Evolutionary conservation across 2,797 vertebrate species (phyloP), one percentile per base, ranked within the genome.

Genomic region (Calcarius lapponicus): DNA sequence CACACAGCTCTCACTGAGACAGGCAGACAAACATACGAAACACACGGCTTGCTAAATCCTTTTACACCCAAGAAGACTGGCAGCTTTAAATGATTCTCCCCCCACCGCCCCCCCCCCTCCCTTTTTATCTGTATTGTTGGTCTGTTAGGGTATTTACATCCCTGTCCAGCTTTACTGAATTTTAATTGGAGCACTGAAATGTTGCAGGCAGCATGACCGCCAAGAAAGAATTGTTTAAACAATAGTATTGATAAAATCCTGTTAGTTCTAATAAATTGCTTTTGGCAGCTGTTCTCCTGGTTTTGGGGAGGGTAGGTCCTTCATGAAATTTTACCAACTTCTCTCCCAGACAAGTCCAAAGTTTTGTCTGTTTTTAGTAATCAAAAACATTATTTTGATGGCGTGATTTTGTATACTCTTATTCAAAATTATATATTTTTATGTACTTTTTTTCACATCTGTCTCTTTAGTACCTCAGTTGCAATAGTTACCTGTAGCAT

Each of bases 31-130:
- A 72, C 34, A 31, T 54, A 84, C 47, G 54, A 87, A 60, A 21
- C 62, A 75, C 32, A 32, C 34, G 89, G 54, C 47, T 82, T 92
- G 71, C 58, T 48, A 93, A 85, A 89, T 89, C 72, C 47, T 65
- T 91, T 92, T 80, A 82, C 28, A 24, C 43, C 9, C 71, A 80
- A 80, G 42, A 85, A 81, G 71, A 75, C 2, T 90, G 75, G 40
- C 54, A 91, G 66, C 54, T 85, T 85, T 51, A 81, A 95, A 86
- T 14, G 1, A 17, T 28, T 71, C n/a, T 15, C 13, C 40, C 6
- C 1, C 8, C 5, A 14, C 1, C n/a, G 6, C 13, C 40, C 6
- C 1, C 8, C 5, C 18, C 1, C 7, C 1, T 16, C 56, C 36
- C 25, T 66, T 81, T 86, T 87, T 73, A 54, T 79, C 47, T 58